Evolutionary conservation across 2,888 invertebrate species (phyloP), one percentile per base, ranked within the genome.

Genomic region (Linnaemya tessellans): DNA sequence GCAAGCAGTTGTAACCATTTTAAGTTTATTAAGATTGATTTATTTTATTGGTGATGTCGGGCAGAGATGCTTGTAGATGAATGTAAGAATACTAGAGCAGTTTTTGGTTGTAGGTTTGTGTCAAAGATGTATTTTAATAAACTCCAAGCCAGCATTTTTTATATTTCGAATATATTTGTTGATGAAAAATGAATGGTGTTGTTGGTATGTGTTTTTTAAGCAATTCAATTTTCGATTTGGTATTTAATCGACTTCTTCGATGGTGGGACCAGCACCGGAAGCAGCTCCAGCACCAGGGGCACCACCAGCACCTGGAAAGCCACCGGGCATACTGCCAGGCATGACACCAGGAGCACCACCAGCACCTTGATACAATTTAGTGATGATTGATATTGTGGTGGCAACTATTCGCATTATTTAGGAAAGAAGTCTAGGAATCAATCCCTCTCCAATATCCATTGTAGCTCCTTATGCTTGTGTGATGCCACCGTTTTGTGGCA

Each of bases 351-450:
- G 96, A 78, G 91, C 89, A 88, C 91, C 92, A 87, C 96, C 96
- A 35, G 96, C 96, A 46, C 95, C 95, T 93, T 97, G 97, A 94
- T 98, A 98, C 93, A 99, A 93, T 94, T 98, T 98, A 83, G 98
- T 97, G 92, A 98, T 97, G 93, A 98, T 98, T 35, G 98, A n/a
- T n/a, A n/a, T n/a, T n/a, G n/a, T n/a, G n/a, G n/a, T n/a, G n/a
- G n/a, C n/a, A n/a, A n/a, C n/a, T n/a, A n/a, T n/a, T n/a, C n/a
- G n/a, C n/a, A n/a, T n/a, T n/a, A n/a, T n/a, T n/a, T n/a, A n/a
- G n/a, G n/a, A n/a, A n/a, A n/a, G n/a, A n/a, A n/a, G n/a, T n/a
- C n/a, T n/a, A n/a, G n/a, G n/a, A n/a, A n/a, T n/a, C n/a, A n/a
- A n/a, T n/a, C n/a, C n/a, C n/a, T n/a, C n/a, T n/a, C n/a, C n/a